phyloP scores from a whole-genome alignment of 2,797 vertebrate genomes.

The Protonibea diacanthus region DNA sequence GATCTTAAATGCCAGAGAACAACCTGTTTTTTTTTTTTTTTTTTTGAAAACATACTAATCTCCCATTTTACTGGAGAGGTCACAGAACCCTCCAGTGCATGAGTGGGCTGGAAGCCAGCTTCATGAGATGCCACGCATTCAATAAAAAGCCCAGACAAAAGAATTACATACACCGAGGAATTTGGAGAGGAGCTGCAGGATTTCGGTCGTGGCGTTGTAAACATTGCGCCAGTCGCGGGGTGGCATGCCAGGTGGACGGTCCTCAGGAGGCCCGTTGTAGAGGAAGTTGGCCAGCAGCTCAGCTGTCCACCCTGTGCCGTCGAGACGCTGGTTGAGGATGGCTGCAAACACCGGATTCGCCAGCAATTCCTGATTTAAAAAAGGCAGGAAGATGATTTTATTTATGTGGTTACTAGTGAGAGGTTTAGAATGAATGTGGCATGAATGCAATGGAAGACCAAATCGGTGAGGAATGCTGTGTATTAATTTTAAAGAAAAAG shows the following conservation, averaged over 20 bases:
- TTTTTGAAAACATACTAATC: slow-evolving; percentile 5
- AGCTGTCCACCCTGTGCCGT: slow-evolving; percentile 82
- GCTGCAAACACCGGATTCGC: slow-evolving; percentile 82
- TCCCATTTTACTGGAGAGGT: slow-evolving; percentile 20
- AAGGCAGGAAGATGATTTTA: slow-evolving; percentile 16
- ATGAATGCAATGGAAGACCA: neutral
- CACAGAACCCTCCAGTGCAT: neutral
- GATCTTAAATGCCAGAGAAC: slow-evolving; percentile 42
- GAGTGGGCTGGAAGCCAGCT: neutral
- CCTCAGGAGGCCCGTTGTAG: slow-evolving; percentile 84
- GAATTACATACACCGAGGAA: slow-evolving; percentile 89
- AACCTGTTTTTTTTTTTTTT: neutral
- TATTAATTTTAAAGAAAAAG: slow-evolving; percentile 5
- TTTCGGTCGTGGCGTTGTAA: slow-evolving; percentile 87
- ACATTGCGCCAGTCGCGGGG: slow-evolving; percentile 86
- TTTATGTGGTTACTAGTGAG: slow-evolving; percentile 7
- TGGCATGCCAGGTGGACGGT: slow-evolving; percentile 69
- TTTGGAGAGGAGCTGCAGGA: slow-evolving; percentile 87
- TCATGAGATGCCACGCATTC: slow-evolving; percentile 1
- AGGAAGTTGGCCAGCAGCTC: slow-evolving; percentile 87
- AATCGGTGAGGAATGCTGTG: neutral
- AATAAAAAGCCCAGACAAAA: slow-evolving; percentile 25
- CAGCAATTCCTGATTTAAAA: slow-evolving; percentile 84
- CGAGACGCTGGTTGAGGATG: slow-evolving; percentile 82
- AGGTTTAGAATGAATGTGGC: neutral